Percentiles rank a stretch among this genome's conserved stretches.
Evolutionary conservation across 2,113 vertebrate species (phyloP).

Genomic region (Hippopotamus amphibius): DNA sequence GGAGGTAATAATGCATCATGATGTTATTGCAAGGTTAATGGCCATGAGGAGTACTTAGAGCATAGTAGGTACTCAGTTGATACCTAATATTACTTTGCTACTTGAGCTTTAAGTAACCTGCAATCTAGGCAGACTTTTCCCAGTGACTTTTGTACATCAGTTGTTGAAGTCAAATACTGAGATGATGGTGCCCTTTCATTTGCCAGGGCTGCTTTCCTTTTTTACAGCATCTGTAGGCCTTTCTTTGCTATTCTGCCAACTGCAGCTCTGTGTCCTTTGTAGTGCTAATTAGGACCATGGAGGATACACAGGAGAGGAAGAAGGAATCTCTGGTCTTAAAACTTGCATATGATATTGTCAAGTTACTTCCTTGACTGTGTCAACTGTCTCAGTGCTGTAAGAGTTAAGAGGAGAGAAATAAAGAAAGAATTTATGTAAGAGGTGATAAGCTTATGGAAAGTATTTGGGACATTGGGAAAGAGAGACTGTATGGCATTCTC

Average conservation of each 20-base stretch:
- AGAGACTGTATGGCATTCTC: background rate
- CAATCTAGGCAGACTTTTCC: background rate
- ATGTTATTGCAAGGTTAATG: background rate
- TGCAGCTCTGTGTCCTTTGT: background rate
- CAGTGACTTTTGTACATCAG: background rate
- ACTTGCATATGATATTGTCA: background rate
- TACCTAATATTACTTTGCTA: background rate
- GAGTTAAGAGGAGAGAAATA: background rate
- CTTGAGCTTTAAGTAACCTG: background rate
- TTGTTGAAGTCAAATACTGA: background rate
- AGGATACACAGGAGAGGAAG: background rate
- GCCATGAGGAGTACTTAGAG: background rate
- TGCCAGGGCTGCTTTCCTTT: background rate
- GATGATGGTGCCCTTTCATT: background rate
- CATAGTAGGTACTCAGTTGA: background rate
- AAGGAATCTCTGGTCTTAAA: background rate
- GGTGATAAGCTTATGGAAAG: background rate
- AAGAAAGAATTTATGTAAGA: background rate
- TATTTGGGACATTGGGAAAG: background rate
- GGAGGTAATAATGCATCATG: constrained; percentile 44
- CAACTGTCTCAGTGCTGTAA: background rate
- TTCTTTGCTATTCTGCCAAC: background rate
- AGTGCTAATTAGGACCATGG: background rate
- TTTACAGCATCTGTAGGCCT: background rate
- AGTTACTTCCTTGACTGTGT: background rate